Percentiles rank a stretch among this genome's conserved stretches.
These are phyloP conservation scores for Battus philenor DNA, from an alignment of 1,140 invertebrate species.

Conservation along the genomic window DNA sequence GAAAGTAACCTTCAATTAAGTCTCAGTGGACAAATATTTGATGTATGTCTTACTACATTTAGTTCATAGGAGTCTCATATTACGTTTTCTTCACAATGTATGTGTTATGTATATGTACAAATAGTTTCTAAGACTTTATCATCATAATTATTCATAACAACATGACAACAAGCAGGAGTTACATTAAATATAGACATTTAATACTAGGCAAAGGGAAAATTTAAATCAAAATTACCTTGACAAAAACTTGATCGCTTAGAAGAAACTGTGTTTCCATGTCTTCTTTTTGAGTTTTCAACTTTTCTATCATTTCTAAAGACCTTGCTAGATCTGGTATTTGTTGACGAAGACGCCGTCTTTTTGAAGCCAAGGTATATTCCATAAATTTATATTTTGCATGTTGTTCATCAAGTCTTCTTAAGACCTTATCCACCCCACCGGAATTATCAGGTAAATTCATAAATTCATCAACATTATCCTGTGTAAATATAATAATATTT, in stretches of 20 bases:
- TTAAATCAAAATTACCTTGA: slow-evolving; percentile 77
- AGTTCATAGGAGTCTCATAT: too few species aligned
- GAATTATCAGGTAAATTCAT: slow-evolving; percentile 90
- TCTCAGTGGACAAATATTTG: too few species aligned
- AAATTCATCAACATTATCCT: slow-evolving; percentile 97
- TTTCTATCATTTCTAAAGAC: slow-evolving; percentile 94
- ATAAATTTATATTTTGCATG: slow-evolving; percentile 98
- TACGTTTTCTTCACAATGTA: too few species aligned
- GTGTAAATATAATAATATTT: too few species aligned
- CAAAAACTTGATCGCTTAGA: slow-evolving; percentile 96
- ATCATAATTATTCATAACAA: too few species aligned
- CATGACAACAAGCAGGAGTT: too few species aligned
- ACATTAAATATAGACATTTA: too few species aligned
- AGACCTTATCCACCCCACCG: slow-evolving; percentile 87
- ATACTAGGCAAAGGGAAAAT: too few species aligned
- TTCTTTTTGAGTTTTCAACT: slow-evolving; percentile 88
- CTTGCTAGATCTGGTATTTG: slow-evolving; percentile 96
- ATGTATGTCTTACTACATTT: too few species aligned
- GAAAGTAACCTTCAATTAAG: too few species aligned
- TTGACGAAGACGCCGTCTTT: slow-evolving; percentile 87
- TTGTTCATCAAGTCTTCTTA: slow-evolving; percentile 91
- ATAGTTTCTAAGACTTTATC: too few species aligned
- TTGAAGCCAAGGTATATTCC: slow-evolving; percentile 92
- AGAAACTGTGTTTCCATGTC: slow-evolving; percentile 92
- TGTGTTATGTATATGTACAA: too few species aligned